These are phyloP conservation scores for Leucoma salicis DNA, from an alignment of 2,888 invertebrate species.

Conservation along the genomic window DNA sequence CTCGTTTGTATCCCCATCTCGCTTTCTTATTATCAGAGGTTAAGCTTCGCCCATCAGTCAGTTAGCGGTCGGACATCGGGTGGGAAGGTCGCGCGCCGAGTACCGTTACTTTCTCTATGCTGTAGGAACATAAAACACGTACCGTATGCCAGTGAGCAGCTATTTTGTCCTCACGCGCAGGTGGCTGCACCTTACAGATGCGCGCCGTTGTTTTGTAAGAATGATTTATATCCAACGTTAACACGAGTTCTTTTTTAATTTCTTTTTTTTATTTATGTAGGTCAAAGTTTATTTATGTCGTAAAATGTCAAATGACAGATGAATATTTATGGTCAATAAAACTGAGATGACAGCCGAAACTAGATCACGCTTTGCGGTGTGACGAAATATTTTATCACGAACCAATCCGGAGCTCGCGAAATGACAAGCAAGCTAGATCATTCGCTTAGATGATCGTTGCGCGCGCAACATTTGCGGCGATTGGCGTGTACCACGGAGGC, in stretches of 20 bases:
- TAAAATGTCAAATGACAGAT: conserved; percentile 42
- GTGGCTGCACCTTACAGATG: conserved; percentile 47
- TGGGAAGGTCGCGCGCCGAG: conserved; percentile 65
- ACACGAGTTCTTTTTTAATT: conserved; percentile 14
- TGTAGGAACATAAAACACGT: conserved; percentile 63
- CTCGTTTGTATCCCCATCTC: conserved; percentile 48
- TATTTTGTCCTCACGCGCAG: conserved; percentile 62
- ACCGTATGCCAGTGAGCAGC: conserved; percentile 58
- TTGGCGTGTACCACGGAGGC: conserved; percentile 71
- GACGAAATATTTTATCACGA: conserved; percentile 55
- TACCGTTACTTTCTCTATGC: conserved; percentile 72
- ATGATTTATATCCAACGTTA: conserved; percentile 34
- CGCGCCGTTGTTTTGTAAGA: conserved; percentile 33
- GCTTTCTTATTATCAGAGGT: conserved; percentile 79
- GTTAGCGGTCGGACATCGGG: conserved; percentile 71
- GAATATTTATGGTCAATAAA: conserved; percentile 46
- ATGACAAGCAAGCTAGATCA: conserved; percentile 79
- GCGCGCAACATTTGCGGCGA: conserved; percentile 63
- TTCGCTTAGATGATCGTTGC: conserved; percentile 74
- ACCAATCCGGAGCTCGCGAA: conserved; percentile 75
- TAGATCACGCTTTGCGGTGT: conserved; percentile 61
- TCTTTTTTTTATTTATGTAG: conserved; percentile 36
- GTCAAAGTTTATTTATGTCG: conserved; percentile 54
- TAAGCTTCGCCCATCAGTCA: conserved; percentile 78
- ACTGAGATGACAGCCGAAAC: conserved; percentile 43